Base-by-base conservation (phyloP, 2,888 invertebrate genomes). In the Yponomeuta evonymella region DNA sequence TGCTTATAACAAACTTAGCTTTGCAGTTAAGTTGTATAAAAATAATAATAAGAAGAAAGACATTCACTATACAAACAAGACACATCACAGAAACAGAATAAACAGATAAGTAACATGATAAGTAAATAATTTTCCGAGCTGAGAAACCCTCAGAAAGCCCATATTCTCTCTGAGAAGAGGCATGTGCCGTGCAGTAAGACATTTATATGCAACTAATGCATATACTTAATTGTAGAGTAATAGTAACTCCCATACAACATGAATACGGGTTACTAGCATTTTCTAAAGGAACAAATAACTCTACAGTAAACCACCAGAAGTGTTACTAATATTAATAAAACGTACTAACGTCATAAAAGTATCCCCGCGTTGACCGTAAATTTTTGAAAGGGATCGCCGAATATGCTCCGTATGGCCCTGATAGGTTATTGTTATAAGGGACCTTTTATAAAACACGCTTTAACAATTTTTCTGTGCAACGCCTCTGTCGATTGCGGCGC, bases 401-500 rank as follows among this genome's bases (percentile, higher is more conserved):
- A 51, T 30, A 4, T 88, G 89, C 87, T 87, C 81, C 83, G 86
- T 81, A 83, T 84, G 85, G 79, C 83, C 83, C 85, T 89, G 89
- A 89, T 90, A 90, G 89, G 88, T 89, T 89, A 89, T 90, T 88
- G 86, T 83, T 88, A 88, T 88, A 89, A 86, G 85, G 83, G 85
- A 79, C 76, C 76, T 72, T 78, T 76, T 78, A 82, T 81, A 84
- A 86, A 83, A 82, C 76, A 58, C 65, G 63, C 69, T 71, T 70
- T 15, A 23, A 68, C 63, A 51, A 30, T 75, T 75, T 75, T 75
- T 76, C 75, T 70, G 74, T 74, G 73, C 68, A 69, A 70, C 71
- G 69, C 72, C 70, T 70, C 15, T 58, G 51, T 15, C 2, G 51
- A 58, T 58, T 58, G 12, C 51, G 12, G 51, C 51, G 51, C 12